Evolutionary conservation across 2,113 vertebrate species (phyloP), one percentile per base, ranked within the genome.

Genomic region (Dolichallabes microphthalmus): DNA sequence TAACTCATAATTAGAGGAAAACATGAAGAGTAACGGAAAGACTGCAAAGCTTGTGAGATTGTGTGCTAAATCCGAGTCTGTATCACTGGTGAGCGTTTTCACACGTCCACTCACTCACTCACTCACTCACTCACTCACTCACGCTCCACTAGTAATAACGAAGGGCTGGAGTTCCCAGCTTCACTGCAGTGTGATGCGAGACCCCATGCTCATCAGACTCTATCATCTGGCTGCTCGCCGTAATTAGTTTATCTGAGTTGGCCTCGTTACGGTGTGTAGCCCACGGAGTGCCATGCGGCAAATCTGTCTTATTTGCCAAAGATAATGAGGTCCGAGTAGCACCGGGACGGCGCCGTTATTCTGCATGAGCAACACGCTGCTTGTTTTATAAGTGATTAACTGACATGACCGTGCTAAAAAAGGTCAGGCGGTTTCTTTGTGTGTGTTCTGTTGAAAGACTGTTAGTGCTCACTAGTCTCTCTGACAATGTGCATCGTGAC

Each of bases 1-100:
- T 93, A 89, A 90, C 88, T 91, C 89, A 90, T 92, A 93, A 93
- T 93, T 92, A 92, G 88, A 90, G 88, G 87, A 88, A 82, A 88
- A 86, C 86, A 92, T 90, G 27, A 88, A 91, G 85, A 91, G 92
- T 39, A 93, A 92, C 88, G 88, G 86, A 91, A 89, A 89, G 88
- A 76, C 89, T 82, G 64, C 27, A 86, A 66, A 53, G 76, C 80
- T 68, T 7, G 2, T 64, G 60, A 81, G 60, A 39, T 57, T 57
- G 53, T 60, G 55, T 60, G 76, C 1, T 13, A 22, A 60, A 79
- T 39, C 30, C 22, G 27, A 32, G 80, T 57, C 27, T 2, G 50
- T 32, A 63, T 39, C 35, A 66, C 32, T 52, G 79, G 10, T 63
- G 80, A 82, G n/a, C 53, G 61, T 68, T 90, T 90, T 92, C 45